Conservation (phyloP, 1,140 invertebrate species). For the Drosophila sproati region DNA sequence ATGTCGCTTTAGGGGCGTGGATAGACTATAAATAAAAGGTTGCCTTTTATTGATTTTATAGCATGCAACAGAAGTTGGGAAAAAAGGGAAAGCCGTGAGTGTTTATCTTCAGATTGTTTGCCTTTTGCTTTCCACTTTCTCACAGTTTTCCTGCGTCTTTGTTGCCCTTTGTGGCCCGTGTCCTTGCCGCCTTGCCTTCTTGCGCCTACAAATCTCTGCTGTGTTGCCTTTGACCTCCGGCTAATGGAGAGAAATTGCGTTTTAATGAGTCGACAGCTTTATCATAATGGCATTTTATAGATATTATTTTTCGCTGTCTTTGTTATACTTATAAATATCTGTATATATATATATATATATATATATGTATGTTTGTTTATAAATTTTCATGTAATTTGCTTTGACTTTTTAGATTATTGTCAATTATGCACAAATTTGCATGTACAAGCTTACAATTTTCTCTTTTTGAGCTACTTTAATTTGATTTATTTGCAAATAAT, state of each 20-base stretch:
- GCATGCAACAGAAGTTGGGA: constrained; percentile 20
- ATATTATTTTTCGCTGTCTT: constrained; percentile 18
- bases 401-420: constrained; percentile 43
- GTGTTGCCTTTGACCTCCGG: constrained; percentile 18
- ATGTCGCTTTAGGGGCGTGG: constrained; percentile 37
- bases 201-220: constrained; percentile 24
- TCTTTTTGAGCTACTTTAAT: constrained; percentile 28
- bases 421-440: constrained; percentile 44
- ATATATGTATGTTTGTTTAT: constrained; percentile 21
- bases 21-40: constrained; percentile 78
- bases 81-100: constrained; percentile 58
- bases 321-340: constrained; percentile 21
- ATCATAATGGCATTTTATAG: constrained; percentile 42
- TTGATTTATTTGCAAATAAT: constrained; percentile 56
- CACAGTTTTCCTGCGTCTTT: constrained; percentile 30
- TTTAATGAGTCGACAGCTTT: constrained; percentile 79
- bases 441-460: constrained; percentile 3
- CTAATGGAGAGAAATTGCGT: constrained; percentile 77
- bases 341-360: too few species aligned
- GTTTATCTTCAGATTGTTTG: constrained; percentile 74
- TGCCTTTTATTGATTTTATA: constrained; percentile 67
- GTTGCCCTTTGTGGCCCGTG: constrained; percentile 12
- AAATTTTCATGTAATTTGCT: constrained; percentile 25
- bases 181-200: constrained; percentile 11
- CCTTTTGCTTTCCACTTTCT: constrained; percentile 44